These are phyloP conservation scores for Caenorhabditis plicata DNA, from an alignment of 2,888 invertebrate genomes.

Conservation along the genomic window DNA sequence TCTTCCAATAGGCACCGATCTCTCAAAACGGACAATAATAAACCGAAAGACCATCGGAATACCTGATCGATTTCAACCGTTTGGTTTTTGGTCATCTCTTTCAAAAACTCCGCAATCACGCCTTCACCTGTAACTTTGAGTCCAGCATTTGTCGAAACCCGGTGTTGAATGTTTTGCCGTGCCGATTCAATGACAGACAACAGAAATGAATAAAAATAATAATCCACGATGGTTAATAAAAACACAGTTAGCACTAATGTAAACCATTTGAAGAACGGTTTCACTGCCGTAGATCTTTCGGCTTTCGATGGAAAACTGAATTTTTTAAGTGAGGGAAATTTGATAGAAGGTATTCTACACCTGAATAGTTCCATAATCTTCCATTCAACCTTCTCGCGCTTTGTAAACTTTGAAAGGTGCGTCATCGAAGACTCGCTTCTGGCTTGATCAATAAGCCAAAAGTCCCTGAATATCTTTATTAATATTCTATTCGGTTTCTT, in stretches of 20 bases:
- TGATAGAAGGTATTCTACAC: conserved; percentile 1
- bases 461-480: conserved; percentile 35
- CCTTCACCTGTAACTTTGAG: conserved; percentile 45
- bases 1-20: too few species aligned
- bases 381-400: conserved; percentile 37
- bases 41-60: too few species aligned
- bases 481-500: neutral
- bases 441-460: conserved; percentile 57
- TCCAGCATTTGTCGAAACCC: conserved; percentile 10
- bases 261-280: conserved; percentile 52
- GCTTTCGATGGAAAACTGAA: conserved; percentile 43
- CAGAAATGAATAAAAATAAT: conserved; percentile 45
- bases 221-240: conserved; percentile 43
- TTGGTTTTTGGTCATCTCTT: conserved; percentile 40
- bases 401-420: conserved; percentile 32
- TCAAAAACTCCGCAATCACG: conserved; percentile 41
- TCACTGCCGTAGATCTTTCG: conserved; percentile 40
- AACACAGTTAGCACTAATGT: conserved; percentile 37
- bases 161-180: conserved; percentile 20
- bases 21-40: too few species aligned
- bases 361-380: conserved; percentile 44
- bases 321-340: neutral
- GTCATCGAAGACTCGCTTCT: conserved; percentile 30
- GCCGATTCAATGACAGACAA: conserved; percentile 27
- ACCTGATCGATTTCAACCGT: conserved; percentile 40